Evolutionary conservation across 2,797 vertebrate genomes (phyloP).

Genomic region (Enteromius fasciolatus): DNA sequence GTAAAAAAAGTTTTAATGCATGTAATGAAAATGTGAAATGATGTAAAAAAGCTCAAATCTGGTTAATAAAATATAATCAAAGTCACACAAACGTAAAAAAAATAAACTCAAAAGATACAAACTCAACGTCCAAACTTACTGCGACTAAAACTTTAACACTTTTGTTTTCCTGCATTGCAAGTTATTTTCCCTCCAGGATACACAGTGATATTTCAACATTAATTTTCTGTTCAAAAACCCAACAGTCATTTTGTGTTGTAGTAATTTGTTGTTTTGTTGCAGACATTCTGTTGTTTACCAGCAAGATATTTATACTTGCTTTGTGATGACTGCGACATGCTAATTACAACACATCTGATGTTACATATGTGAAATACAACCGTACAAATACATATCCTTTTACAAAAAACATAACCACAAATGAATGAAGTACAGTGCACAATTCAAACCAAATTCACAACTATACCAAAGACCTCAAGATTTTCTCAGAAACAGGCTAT

Average conservation of each 20-base stretch:
- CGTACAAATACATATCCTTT: not conserved
- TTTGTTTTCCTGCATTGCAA: not conserved
- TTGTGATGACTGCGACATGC: slow-evolving; percentile 4
- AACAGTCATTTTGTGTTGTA: not conserved
- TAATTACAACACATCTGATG: not conserved
- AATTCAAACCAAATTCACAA: slow-evolving; percentile 19
- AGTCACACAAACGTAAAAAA: not conserved
- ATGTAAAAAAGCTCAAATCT: not conserved
- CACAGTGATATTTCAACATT: not conserved
- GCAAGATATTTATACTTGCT: slow-evolving; percentile 12
- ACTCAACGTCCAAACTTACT: not conserved
- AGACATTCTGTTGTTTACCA: not conserved
- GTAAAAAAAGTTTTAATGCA: not conserved
- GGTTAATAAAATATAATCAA: not conserved
- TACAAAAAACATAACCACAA: not conserved
- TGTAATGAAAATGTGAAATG: no score
- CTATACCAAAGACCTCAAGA: slow-evolving; percentile 18
- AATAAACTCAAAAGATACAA: not conserved
- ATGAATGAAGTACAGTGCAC: not conserved
- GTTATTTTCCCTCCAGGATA: not conserved
- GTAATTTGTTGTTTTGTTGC: not conserved
- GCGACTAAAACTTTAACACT: not conserved
- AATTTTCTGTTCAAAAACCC: not conserved
- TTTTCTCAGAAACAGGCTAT: slow-evolving; percentile 33
- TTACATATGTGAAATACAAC: not conserved